Evolutionary conservation across 2,888 invertebrate species (phyloP).

Genomic region (Frankliniella intonsa): DNA sequence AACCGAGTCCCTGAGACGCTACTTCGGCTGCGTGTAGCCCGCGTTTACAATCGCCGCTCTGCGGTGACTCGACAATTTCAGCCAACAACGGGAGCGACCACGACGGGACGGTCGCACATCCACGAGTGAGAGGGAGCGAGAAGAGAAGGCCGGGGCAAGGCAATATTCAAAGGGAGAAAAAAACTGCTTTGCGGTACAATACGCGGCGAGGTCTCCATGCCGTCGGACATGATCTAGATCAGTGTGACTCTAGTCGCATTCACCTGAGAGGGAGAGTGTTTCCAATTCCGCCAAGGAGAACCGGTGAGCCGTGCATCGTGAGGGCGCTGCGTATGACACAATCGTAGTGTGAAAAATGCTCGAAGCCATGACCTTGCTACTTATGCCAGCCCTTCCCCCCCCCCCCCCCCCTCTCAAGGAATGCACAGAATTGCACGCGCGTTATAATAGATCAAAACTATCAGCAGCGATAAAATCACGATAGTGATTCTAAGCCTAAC

Average conservation of each 20-base stretch:
- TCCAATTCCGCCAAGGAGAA: constrained; percentile 14
- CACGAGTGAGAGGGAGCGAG: neutral
- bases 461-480: too few species aligned
- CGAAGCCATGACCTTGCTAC: too few species aligned
- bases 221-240: neutral
- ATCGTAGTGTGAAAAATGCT: too few species aligned
- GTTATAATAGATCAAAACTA: too few species aligned
- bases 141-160: too few species aligned
- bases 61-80: neutral
- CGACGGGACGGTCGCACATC: neutral
- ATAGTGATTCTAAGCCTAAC: too few species aligned
- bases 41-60: neutral
- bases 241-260: neutral
- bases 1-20: too few species aligned
- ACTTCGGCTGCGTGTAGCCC: too few species aligned
- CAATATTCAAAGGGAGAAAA: neutral
- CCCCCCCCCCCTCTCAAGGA: too few species aligned
- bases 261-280: constrained; percentile 11
- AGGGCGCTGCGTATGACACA: neutral
- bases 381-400: too few species aligned
- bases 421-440: too few species aligned
- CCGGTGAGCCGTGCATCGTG: neutral
- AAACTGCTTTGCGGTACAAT: neutral
- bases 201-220: neutral
- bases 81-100: neutral